Conservation (phyloP, 2,888 invertebrate genomes). For the Dryobotodes eremita region DNA sequence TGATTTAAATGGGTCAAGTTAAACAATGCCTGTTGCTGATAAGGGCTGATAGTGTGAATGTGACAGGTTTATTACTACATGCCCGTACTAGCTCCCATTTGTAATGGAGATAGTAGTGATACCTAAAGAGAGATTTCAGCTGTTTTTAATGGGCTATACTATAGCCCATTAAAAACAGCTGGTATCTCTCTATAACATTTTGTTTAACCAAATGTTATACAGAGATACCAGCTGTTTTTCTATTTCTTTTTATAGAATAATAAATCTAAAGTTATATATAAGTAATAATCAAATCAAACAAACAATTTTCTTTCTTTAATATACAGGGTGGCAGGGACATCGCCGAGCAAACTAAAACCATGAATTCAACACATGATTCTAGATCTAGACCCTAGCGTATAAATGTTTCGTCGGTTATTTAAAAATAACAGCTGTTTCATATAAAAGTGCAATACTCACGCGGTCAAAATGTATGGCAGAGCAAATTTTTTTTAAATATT, state of each 20-base stretch:
- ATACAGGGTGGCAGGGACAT: not conserved
- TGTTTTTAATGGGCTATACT: not conserved
- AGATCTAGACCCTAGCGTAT: no score
- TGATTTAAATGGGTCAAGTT: conserved; percentile 70
- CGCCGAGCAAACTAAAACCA: no score
- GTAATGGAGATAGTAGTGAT: not conserved
- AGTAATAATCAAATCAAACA: not conserved
- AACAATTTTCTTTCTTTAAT: not conserved
- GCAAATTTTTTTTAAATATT: no score
- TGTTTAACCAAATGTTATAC: no score
- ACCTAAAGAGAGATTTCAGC: not conserved
- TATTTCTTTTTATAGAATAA: no score
- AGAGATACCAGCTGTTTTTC: not conserved
- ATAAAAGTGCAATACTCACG: no score
- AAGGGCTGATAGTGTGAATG: conserved; percentile 31
- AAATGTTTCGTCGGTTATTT: no score
- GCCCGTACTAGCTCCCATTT: conserved; percentile 16
- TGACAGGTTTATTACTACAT: conserved; percentile 17
- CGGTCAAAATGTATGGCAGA: no score
- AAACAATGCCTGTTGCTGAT: conserved; percentile 38
- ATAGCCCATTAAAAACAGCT: no score
- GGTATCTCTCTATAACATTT: no score
- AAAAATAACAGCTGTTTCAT: no score
- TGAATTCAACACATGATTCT: no score
- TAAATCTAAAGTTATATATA: not conserved